These are phyloP conservation scores for Streptopelia turtur DNA, from an alignment of 2,797 vertebrate species.

Conservation along the genomic window DNA sequence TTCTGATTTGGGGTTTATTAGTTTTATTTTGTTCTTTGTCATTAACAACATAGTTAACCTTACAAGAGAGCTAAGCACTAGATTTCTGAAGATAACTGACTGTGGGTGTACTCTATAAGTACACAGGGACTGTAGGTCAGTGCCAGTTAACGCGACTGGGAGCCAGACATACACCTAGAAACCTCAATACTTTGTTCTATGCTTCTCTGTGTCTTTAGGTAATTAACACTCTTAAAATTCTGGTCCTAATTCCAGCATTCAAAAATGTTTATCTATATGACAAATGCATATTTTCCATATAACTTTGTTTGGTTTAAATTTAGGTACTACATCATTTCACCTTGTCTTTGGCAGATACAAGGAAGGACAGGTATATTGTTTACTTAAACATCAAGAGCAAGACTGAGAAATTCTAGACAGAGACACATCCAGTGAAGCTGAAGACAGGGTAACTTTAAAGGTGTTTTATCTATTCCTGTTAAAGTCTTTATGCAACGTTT, in stretches of 20 bases:
- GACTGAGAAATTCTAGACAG: not conserved
- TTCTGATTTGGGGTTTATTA: not conserved
- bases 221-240: not conserved
- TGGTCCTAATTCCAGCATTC: not conserved
- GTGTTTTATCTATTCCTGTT: not conserved
- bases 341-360: not conserved
- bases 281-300: not conserved
- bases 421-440: not conserved
- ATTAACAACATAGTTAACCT: not conserved
- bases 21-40: not conserved
- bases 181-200: not conserved
- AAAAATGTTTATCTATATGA: not conserved
- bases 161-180: not conserved
- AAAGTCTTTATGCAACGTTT: not conserved
- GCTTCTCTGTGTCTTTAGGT: not conserved
- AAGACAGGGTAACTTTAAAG: not conserved
- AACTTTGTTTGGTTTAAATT: not conserved
- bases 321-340: not conserved
- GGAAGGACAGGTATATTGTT: not conserved
- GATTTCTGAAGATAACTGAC: not conserved
- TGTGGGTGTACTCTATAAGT: rapidly evolving
- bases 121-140: not conserved
- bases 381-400: not conserved
- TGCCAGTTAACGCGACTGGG: not conserved
- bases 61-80: not conserved